Conservation (phyloP, 2,113 vertebrate species). For the Passer domesticus region DNA sequence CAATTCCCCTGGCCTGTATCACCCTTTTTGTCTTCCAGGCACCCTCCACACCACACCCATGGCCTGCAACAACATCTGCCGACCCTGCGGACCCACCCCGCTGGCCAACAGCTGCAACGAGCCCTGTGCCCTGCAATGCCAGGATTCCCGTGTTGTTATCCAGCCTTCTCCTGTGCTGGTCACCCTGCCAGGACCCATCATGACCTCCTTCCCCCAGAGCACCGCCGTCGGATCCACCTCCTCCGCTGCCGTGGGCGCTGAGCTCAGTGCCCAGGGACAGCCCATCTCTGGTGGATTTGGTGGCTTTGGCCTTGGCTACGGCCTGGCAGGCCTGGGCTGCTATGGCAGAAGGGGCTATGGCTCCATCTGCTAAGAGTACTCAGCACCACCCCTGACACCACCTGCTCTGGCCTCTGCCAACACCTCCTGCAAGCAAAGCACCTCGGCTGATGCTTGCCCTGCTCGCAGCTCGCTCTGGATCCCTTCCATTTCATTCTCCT, state of each 20-base stretch:
- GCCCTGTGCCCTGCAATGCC: neutral
- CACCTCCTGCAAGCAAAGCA: neutral
- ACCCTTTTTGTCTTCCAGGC: neutral
- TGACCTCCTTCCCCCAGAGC: neutral
- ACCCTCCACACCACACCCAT: neutral
- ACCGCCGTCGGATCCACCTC: neutral
- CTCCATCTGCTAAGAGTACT: neutral
- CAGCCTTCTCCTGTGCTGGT: neutral
- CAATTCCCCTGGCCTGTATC: no score
- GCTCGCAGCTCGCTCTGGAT: no score
- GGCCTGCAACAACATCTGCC: neutral
- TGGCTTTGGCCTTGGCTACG: neutral
- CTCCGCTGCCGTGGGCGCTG: neutral
- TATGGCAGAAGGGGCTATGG: neutral
- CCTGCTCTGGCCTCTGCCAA: rapidly evolving
- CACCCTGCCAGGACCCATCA: neutral
- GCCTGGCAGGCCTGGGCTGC: neutral
- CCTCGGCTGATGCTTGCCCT: no score
- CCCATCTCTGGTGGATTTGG: neutral
- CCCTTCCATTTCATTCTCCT: no score
- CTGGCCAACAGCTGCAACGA: neutral
- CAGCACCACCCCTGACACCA: neutral
- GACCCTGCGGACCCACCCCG: neutral
- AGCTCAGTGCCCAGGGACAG: neutral
- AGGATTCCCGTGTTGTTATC: neutral